phyloP scores from a whole-genome alignment of 2,113 vertebrate species.

The Gobio gobio region DNA sequence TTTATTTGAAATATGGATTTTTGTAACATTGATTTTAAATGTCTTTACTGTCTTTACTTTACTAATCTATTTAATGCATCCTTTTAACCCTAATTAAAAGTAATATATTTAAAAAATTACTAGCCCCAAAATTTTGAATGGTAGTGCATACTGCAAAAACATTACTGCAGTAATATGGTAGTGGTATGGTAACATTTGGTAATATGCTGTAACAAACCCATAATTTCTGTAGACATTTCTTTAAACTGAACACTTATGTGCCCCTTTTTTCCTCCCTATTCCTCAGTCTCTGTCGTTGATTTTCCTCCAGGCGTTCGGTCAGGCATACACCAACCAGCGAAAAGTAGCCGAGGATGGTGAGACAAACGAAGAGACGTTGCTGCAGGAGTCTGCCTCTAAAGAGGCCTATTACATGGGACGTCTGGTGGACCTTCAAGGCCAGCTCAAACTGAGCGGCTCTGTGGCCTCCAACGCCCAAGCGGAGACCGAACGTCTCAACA shows the following conservation, averaged over 20 bases:
- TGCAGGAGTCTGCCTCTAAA: constrained; percentile 95
- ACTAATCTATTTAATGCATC: no score
- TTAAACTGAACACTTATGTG: constrained; percentile 15
- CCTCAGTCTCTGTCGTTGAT: neutral
- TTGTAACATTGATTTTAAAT: no score
- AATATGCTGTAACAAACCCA: neutral
- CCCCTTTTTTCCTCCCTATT: neutral
- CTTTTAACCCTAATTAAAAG: no score
- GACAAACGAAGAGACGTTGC: constrained; percentile 91
- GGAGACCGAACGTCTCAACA: constrained; percentile 87
- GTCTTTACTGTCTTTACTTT: no score
- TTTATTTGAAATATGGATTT: no score
- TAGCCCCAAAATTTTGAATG: no score
- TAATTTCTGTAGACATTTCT: neutral
- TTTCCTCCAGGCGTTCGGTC: constrained; percentile 89
- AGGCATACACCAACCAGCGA: constrained; percentile 95
- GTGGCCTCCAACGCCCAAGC: constrained; percentile 86
- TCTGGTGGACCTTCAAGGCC: constrained; percentile 90
- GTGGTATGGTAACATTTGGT: neutral
- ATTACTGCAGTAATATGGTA: neutral
- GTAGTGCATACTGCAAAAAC: neutral
- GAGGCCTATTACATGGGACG: constrained; percentile 92
- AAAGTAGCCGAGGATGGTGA: constrained; percentile 97
- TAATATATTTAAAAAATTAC: no score
- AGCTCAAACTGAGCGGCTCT: constrained; percentile 85